These are phyloP conservation scores for Aethes cnicana DNA, from an alignment of 2,888 invertebrate genomes.

Conservation along the genomic window DNA sequence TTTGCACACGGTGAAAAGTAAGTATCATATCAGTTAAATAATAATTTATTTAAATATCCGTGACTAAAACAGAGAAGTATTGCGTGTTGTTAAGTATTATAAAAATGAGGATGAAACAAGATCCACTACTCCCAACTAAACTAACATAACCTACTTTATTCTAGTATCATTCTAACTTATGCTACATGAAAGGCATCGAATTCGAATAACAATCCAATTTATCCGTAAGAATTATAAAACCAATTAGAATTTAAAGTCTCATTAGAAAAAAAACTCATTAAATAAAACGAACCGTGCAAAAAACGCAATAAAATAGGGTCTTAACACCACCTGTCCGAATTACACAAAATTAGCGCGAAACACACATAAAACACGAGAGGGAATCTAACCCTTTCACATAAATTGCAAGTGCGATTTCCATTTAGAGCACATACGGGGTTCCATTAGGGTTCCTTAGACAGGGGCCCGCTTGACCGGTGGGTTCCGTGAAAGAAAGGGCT, in stretches of 20 bases:
- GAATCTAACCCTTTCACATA: conserved; percentile 73
- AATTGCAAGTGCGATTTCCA: conserved; percentile 76
- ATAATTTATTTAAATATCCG: too few relatives aligned
- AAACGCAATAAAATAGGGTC: conserved; percentile 14
- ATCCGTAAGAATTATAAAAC: too few relatives aligned
- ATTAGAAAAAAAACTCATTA: background rate
- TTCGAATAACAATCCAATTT: too few relatives aligned
- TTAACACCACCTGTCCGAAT: conserved; percentile 34
- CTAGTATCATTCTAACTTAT: too few relatives aligned
- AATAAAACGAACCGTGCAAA: conserved; percentile 8
- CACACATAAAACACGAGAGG: conserved; percentile 61
- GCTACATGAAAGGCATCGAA: too few relatives aligned
- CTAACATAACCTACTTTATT: too few relatives aligned
- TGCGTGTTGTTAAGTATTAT: too few relatives aligned
- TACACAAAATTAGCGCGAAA: conserved; percentile 55
- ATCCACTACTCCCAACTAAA: too few relatives aligned
- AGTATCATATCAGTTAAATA: too few relatives aligned
- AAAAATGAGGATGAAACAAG: too few relatives aligned
- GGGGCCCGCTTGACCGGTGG: conserved; percentile 59
- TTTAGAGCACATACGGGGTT: conserved; percentile 67
- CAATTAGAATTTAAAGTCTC: background rate
- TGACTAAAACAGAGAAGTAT: too few relatives aligned
- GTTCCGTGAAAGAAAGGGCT: conserved; percentile 73
- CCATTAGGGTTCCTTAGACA: conserved; percentile 61
- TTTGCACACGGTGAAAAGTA: too few relatives aligned